Evolutionary conservation across 2,888 invertebrate genomes (phyloP).

Genomic region (Baccha elongata): DNA sequence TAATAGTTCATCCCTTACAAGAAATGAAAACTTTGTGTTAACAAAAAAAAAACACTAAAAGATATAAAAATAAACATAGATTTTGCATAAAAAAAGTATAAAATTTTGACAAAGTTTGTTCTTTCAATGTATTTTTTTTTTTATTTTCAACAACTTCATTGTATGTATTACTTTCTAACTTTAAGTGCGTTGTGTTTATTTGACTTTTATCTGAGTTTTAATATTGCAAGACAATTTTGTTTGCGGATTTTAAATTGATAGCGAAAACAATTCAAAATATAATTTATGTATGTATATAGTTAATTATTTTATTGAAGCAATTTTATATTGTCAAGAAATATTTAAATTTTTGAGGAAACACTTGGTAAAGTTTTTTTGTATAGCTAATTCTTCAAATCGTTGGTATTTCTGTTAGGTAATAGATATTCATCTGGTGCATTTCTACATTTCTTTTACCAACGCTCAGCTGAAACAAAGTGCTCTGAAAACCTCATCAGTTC

Average conservation of each 20-base stretch:
- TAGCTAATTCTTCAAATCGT: too few relatives aligned
- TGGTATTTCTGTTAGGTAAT: too few relatives aligned
- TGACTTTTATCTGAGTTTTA: conserved; percentile 58
- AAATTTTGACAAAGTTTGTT: conserved; percentile 65
- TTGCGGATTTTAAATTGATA: conserved; percentile 34
- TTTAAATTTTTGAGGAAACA: conserved; percentile 4
- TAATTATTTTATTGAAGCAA: conserved; percentile 55
- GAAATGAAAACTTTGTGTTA: conserved; percentile 22
- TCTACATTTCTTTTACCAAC: too few relatives aligned
- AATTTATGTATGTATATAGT: conserved; percentile 42
- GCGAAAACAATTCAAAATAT: conserved; percentile 13
- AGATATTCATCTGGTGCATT: too few relatives aligned
- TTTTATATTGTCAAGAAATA: conserved; percentile 18
- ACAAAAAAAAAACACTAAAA: conserved; percentile 16
- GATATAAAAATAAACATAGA: conserved; percentile 50
- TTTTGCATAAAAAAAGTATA: conserved; percentile 68
- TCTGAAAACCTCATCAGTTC: too few relatives aligned
- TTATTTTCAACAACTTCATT: conserved; percentile 15
- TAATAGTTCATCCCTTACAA: conserved; percentile 34
- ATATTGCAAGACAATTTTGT: conserved; percentile 32
- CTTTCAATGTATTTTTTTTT: conserved; percentile 27
- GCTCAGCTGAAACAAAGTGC: too few relatives aligned
- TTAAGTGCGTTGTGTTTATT: conserved; percentile 58
- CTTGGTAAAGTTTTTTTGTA: conserved; percentile 5
- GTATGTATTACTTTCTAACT: conserved; percentile 31